A percentile compares a stretch with the other conserved stretches of the same genome.
phyloP scores from a whole-genome alignment of 2,888 invertebrate species.

The Agonopterix heracliana region DNA sequence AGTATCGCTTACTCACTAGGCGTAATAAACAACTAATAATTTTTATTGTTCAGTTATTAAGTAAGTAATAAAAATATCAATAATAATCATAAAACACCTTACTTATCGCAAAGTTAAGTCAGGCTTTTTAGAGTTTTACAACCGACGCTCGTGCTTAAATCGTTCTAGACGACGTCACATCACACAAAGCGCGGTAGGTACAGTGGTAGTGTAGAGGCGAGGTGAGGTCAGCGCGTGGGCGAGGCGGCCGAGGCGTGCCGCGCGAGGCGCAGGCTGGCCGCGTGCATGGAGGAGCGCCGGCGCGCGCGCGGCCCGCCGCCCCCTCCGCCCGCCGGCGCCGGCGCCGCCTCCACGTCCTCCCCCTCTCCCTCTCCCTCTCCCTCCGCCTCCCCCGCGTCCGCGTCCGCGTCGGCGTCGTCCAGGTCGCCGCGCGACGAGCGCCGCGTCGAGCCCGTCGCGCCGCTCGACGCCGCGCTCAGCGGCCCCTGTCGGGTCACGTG shows the following conservation, averaged over 20 bases:
- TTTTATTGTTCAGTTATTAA: too few species aligned
- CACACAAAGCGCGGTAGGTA: too few species aligned
- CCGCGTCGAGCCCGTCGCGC: constrained; percentile 5
- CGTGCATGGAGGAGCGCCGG: constrained; percentile 58
- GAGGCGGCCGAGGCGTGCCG: constrained; percentile 17
- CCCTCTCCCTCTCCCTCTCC: constrained; percentile 7
- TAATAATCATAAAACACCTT: too few species aligned
- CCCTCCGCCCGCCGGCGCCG: constrained; percentile 11
- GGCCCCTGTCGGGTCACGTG: constrained; percentile 20
- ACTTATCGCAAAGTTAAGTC: too few species aligned
- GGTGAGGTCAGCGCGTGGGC: background rate
- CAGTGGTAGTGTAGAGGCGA: background rate
- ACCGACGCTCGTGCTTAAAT: too few species aligned
- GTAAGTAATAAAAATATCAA: too few species aligned
- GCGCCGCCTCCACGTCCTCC: constrained; percentile 14
- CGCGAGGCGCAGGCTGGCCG: constrained; percentile 54
- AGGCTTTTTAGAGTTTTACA: too few species aligned
- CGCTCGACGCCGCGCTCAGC: constrained; percentile 27
- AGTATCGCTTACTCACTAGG: too few species aligned
- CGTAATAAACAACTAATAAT: too few species aligned
- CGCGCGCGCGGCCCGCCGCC: constrained; percentile 22
- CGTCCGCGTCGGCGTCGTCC: constrained; percentile 9
- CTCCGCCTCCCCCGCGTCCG: constrained; percentile 12
- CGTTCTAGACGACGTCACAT: too few species aligned
- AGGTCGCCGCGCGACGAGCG: constrained; percentile 9